These are phyloP conservation scores for Aurelia coerulea DNA, from an alignment of 30 jellyfish, hydroid and myxozoan genomes.

Conservation along the genomic window DNA sequence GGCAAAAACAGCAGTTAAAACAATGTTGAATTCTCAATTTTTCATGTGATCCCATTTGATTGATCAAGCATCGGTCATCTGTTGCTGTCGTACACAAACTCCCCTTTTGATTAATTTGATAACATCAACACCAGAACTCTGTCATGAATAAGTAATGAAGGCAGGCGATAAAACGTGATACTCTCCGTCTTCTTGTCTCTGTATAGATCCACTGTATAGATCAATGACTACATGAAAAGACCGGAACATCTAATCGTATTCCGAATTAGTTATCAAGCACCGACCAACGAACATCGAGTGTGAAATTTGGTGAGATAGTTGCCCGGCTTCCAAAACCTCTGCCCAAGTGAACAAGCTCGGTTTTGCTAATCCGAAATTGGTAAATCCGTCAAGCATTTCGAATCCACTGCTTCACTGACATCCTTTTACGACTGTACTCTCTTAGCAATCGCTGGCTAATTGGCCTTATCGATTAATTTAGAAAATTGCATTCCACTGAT, in stretches of 20 bases:
- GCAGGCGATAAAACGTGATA: neutral
- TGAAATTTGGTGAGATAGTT: slow-evolving; percentile 37
- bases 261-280: slow-evolving; percentile 22
- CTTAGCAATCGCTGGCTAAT: slow-evolving; percentile 59
- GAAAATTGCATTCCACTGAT: slow-evolving; percentile 60
- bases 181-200: slow-evolving; percentile 4
- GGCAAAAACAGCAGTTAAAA: neutral
- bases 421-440: slow-evolving; percentile 45
- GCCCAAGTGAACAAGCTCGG: slow-evolving; percentile 33
- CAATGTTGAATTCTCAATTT: too few species aligned
- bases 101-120: slow-evolving; percentile 28
- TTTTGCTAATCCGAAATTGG: slow-evolving; percentile 62
- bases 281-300: slow-evolving; percentile 24
- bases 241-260: slow-evolving; percentile 52
- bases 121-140: slow-evolving; percentile 32
- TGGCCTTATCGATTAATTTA: slow-evolving; percentile 70
- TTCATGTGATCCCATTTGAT: too few species aligned
- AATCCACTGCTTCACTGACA: slow-evolving; percentile 61
- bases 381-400: slow-evolving; percentile 71
- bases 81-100: slow-evolving; percentile 12
- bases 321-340: slow-evolving; percentile 24
- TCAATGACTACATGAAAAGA: slow-evolving; percentile 30
- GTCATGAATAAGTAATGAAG: slow-evolving; percentile 57
- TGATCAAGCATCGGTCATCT: too few species aligned
- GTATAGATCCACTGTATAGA: slow-evolving; percentile 6